These are phyloP conservation scores for Helleia helle DNA, from an alignment of 2,888 invertebrate species.

Conservation along the genomic window DNA sequence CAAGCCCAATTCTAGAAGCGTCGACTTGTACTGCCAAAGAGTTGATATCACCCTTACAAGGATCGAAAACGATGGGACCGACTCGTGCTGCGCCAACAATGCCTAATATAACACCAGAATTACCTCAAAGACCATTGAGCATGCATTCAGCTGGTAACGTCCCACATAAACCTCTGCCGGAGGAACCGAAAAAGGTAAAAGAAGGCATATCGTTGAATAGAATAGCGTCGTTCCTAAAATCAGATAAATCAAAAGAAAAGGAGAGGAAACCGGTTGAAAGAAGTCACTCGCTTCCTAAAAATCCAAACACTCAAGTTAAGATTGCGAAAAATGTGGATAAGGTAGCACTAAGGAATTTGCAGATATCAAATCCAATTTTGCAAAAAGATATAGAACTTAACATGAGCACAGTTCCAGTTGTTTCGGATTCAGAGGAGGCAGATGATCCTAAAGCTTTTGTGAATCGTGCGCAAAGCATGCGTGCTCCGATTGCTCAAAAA, in stretches of 20 bases:
- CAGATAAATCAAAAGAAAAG: slow-evolving; percentile 70
- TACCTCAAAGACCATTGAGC: slow-evolving; percentile 68
- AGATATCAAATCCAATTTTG: slow-evolving; percentile 89
- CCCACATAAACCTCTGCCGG: slow-evolving; percentile 56
- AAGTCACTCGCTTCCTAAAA: slow-evolving; percentile 75
- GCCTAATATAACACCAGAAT: slow-evolving; percentile 45
- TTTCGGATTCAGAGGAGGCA: slow-evolving; percentile 61
- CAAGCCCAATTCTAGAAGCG: slow-evolving; percentile 85
- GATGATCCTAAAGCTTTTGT: slow-evolving; percentile 76
- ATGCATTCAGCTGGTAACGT: slow-evolving; percentile 49
- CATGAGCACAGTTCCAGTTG: slow-evolving; percentile 75
- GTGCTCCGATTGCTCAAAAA: slow-evolving; percentile 72
- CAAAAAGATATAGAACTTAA: slow-evolving; percentile 78
- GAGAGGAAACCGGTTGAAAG: slow-evolving; percentile 63
- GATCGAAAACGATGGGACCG: slow-evolving; percentile 75
- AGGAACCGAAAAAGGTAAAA: slow-evolving; percentile 70
- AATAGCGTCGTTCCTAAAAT: slow-evolving; percentile 83
- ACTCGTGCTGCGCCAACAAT: slow-evolving; percentile 74
- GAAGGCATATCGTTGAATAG: slow-evolving; percentile 79
- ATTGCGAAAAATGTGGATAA: slow-evolving; percentile 80
- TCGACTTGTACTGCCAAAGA: slow-evolving; percentile 88
- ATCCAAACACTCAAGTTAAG: slow-evolving; percentile 73
- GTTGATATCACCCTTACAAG: slow-evolving; percentile 76
- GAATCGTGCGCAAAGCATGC: slow-evolving; percentile 88
- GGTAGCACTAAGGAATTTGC: slow-evolving; percentile 80